phyloP scores from a whole-genome alignment of 2,888 invertebrate genomes.

The Epistrophella euchroma region DNA sequence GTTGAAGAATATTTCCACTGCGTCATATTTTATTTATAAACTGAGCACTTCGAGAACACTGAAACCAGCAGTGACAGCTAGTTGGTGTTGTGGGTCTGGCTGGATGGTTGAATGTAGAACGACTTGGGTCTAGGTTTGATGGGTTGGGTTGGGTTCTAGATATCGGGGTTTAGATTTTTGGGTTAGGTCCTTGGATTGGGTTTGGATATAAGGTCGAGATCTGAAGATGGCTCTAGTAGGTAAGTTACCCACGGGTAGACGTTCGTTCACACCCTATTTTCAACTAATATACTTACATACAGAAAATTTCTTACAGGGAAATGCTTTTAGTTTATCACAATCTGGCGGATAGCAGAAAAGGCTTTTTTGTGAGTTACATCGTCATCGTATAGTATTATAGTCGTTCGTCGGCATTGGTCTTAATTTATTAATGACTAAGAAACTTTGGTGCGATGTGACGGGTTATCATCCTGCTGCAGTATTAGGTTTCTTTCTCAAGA shows the following conservation, averaged over 20 bases:
- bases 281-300: conserved; percentile 52
- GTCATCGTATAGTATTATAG: conserved; percentile 37
- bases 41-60: conserved; percentile 46
- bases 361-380: conserved; percentile 54
- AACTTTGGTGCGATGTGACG: conserved; percentile 58
- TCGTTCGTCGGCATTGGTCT: conserved; percentile 59
- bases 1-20: conserved; percentile 70
- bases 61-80: conserved; percentile 43
- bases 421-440: conserved; percentile 73
- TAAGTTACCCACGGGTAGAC: conserved; percentile 40
- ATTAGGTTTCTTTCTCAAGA: background rate
- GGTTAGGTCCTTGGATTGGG: conserved; percentile 7
- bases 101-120: background rate
- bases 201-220: conserved; percentile 23
- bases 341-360: conserved; percentile 46
- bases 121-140: background rate
- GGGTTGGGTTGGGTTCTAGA: background rate
- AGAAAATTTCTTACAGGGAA: conserved; percentile 65
- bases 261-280: conserved; percentile 47
- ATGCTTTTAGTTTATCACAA: conserved; percentile 74
- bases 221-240: conserved; percentile 24
- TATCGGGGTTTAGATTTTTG: background rate
- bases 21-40: conserved; percentile 72
- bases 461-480: conserved; percentile 32
- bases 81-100: no score